Evolutionary conservation across 2,888 invertebrate species (phyloP).

Genomic region (Nomada ruficornis): DNA sequence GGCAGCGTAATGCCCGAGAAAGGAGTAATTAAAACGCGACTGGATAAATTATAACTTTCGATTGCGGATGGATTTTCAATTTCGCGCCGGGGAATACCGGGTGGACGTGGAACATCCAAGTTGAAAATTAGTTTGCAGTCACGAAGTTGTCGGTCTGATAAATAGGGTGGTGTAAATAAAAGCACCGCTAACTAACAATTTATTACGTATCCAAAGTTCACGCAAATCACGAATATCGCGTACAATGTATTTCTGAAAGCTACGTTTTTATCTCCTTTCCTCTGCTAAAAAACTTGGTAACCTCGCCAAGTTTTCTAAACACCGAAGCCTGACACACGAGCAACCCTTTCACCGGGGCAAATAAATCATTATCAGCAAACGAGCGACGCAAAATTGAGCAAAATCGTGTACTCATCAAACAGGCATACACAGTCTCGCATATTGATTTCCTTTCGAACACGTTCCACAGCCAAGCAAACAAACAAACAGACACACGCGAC

Average conservation of each 20-base stretch:
- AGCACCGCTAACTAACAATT: constrained; percentile 9
- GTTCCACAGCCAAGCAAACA: constrained; percentile 6
- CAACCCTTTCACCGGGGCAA: background rate
- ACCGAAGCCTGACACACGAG: no score
- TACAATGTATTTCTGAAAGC: no score
- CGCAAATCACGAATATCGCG: background rate
- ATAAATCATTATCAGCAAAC: constrained; percentile 14
- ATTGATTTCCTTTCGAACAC: constrained; percentile 15
- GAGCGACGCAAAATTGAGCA: background rate
- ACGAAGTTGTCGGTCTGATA: background rate
- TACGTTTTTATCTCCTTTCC: no score
- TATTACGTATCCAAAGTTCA: constrained; percentile 6
- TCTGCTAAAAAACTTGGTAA: no score
- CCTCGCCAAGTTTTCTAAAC: no score
- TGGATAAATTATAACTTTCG: constrained; percentile 52
- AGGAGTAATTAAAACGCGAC: constrained; percentile 53
- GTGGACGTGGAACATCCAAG: constrained; percentile 15
- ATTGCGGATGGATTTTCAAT: constrained; percentile 50
- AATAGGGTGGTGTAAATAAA: constrained; percentile 26
- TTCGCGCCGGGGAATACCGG: constrained; percentile 4
- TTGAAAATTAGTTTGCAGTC: constrained; percentile 47
- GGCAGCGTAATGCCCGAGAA: constrained; percentile 19
- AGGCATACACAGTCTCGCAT: background rate
- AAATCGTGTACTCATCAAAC: constrained; percentile 4
- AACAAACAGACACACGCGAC: background rate